phyloP scores from a whole-genome alignment of 2,113 vertebrate genomes.

The Heptranchias perlo region DNA sequence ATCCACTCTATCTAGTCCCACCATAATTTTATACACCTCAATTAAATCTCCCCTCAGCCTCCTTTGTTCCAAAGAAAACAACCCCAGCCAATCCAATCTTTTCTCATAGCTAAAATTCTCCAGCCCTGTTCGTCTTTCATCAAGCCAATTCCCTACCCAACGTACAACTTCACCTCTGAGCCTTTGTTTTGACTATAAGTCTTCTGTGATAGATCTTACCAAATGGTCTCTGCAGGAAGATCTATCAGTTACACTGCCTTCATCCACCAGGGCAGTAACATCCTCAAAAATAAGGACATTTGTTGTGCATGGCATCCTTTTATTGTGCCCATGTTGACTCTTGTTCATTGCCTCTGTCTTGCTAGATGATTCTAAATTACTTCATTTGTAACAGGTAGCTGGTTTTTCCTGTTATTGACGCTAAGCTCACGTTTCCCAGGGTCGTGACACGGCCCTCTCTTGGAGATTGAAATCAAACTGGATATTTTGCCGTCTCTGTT shows the following conservation, averaged over 20 bases:
- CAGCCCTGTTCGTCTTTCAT: background rate
- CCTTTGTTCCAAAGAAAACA: too few relatives aligned
- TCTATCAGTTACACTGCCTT: background rate
- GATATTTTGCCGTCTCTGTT: background rate
- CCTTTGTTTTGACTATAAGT: background rate
- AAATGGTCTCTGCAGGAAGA: background rate
- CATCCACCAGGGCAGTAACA: background rate
- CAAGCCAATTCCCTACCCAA: background rate
- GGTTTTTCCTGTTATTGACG: background rate
- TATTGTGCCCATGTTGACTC: background rate
- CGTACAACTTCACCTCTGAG: background rate
- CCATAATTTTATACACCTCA: too few relatives aligned
- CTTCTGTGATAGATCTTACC: background rate
- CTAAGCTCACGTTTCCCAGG: background rate
- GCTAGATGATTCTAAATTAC: background rate
- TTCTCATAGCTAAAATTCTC: too few relatives aligned
- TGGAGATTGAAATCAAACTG: background rate
- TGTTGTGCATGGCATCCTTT: background rate
- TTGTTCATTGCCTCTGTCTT: background rate
- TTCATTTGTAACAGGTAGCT: background rate
- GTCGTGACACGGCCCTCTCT: background rate
- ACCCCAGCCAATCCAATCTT: too few relatives aligned
- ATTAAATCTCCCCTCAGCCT: too few relatives aligned
- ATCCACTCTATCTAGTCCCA: too few relatives aligned
- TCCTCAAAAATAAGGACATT: background rate